Percentiles rank a stretch among this genome's conserved stretches.
Evolutionary conservation across 2,113 vertebrate species (phyloP).

Genomic region (Chamaetylas fuelleborni): DNA sequence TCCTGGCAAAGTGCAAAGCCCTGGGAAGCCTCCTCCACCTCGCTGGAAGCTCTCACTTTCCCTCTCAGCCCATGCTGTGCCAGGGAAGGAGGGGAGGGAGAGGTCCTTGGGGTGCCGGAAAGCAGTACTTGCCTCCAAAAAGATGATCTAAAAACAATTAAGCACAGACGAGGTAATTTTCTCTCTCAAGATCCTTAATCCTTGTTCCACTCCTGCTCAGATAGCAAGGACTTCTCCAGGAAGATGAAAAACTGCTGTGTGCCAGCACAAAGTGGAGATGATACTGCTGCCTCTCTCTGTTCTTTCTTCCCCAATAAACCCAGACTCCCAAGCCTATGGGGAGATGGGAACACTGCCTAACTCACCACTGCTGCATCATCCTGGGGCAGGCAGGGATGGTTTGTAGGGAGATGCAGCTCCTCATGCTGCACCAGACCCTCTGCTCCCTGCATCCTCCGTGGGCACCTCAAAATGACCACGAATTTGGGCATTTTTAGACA

Average conservation of each 20-base stretch:
- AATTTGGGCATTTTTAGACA: background rate
- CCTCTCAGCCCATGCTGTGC: background rate
- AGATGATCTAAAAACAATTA: constrained; percentile 39
- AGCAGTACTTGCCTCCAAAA: background rate
- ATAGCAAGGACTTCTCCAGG: background rate
- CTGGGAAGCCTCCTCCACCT: background rate
- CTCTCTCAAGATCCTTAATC: constrained; percentile 26
- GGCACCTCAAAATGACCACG: background rate
- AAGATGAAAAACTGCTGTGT: background rate
- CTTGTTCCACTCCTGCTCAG: background rate
- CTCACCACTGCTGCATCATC: background rate
- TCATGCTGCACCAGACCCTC: rapidly evolving
- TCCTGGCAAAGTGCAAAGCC: background rate
- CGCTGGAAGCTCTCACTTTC: background rate
- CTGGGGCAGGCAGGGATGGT: background rate
- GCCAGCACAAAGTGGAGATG: background rate
- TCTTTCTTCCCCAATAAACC: background rate
- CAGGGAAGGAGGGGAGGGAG: background rate
- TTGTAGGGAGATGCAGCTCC: background rate
- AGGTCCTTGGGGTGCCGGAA: background rate
- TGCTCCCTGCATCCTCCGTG: background rate
- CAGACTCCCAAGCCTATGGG: background rate
- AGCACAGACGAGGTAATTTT: constrained; percentile 23
- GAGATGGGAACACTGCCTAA: background rate
- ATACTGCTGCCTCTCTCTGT: background rate